These are phyloP conservation scores for Solea senegalensis DNA, from an alignment of 2,113 vertebrate genomes.

Conservation along the genomic window DNA sequence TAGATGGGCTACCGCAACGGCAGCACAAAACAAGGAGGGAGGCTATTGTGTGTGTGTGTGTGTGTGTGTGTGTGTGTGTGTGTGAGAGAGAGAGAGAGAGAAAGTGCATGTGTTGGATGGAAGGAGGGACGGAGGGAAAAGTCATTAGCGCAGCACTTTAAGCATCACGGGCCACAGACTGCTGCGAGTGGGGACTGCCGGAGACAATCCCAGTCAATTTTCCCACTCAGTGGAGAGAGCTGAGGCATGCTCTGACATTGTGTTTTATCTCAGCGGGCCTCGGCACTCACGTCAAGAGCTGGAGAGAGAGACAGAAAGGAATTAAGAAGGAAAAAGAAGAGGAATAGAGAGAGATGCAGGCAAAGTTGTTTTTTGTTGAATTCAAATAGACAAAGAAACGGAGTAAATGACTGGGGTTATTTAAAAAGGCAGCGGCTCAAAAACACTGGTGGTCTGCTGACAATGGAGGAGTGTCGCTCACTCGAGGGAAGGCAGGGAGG, in stretches of 20 bases:
- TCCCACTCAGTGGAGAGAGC: conserved; percentile 74
- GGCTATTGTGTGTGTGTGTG: conserved; percentile 13
- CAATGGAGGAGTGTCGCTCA: too few relatives aligned
- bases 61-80: too few relatives aligned
- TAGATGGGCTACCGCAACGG: conserved; percentile 41
- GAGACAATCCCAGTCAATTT: conserved; percentile 78
- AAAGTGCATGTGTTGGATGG: conserved; percentile 26
- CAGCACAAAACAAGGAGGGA: conserved; percentile 43
- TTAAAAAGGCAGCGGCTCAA: too few relatives aligned
- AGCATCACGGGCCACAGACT: conserved; percentile 74
- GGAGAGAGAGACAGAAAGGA: conserved; percentile 28
- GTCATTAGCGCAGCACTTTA: conserved; percentile 78
- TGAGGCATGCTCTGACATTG: conserved; percentile 69
- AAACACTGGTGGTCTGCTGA: too few relatives aligned
- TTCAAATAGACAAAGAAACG: neutral
- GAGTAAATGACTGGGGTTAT: too few relatives aligned
- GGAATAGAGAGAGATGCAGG: neutral
- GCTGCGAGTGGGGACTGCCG: conserved; percentile 72
- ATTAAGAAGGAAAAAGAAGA: neutral
- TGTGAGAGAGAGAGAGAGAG: neutral
- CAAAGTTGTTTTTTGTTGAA: conserved; percentile 40
- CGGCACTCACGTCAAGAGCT: conserved; percentile 60
- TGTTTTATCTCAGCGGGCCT: conserved; percentile 71
- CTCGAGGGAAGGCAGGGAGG: too few relatives aligned
- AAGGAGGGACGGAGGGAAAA: conserved; percentile 60